Base-by-base conservation (phyloP, 2,888 invertebrate species). In the Phengaris arion region DNA sequence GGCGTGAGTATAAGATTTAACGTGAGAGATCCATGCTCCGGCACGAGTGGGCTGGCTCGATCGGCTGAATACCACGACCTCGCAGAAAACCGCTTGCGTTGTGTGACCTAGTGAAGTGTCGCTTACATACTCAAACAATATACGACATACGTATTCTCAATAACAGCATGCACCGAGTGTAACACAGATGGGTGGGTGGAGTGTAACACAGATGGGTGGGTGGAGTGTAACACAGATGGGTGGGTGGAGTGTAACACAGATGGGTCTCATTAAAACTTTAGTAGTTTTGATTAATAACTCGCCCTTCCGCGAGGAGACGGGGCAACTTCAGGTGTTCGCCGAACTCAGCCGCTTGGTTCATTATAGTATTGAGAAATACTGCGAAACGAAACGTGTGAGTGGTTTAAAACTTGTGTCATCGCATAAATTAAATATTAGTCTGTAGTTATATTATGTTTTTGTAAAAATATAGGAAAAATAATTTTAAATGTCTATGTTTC, bases 241-340 rank as follows among this genome's bases (percentile, higher is more conserved):
- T 73, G n/a, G n/a, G n/a, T n/a, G n/a, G 35, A 35, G 35, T 54
- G 15, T 10, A 46, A n/a, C 69, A 77, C 80, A 79, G 78, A 76
- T 79, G 78, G 80, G 76, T 73, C 79, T 81, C 81, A 81, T 82
- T 81, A 81, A 80, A 80, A 82, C 76, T 81, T 81, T 77, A 79
- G 78, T 81, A 80, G 80, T 80, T 81, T 78, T 81, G 81, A 81
- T 79, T 82, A 82, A 81, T 81, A 79, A 81, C 78, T 75, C 74
- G 70, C 76, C 76, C 76, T 69, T 75, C 76, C 77, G 78, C 77
- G 78, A 9, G 57, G 15, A 9, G 57, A 57, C 8, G 59, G 59
- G 59, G 59, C 2, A 9, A 57, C n/a, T 15, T 35, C 59, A 57
- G 57, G 57, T 57, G 15, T 57, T n/a, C 57, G 59, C 59, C 12